Conservation (phyloP, 2,888 invertebrate species). For the Caenorhabditis becei region DNA sequence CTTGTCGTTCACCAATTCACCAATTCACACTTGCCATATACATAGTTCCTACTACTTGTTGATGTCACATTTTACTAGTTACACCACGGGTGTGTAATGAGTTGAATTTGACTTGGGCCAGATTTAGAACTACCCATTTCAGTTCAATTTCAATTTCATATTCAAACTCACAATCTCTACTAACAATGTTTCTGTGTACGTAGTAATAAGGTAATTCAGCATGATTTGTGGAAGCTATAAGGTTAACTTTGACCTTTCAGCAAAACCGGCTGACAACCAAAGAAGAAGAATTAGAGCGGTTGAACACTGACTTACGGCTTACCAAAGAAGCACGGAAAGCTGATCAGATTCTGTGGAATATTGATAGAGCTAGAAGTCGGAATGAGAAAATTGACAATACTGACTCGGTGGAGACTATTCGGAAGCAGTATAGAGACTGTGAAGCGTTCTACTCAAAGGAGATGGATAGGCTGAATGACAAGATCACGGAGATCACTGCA, state of each 20-base stretch:
- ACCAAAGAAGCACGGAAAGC: slow-evolving; percentile 78
- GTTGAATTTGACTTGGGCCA: no score
- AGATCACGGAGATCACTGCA: slow-evolving; percentile 73
- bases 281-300: slow-evolving; percentile 88
- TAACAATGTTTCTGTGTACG: slow-evolving; percentile 9
- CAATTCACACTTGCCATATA: slow-evolving; percentile 12
- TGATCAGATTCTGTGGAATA: slow-evolving; percentile 77
- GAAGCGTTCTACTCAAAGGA: slow-evolving; percentile 78
- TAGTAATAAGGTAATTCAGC: slow-evolving; percentile 13
- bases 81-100: background rate
- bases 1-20: slow-evolving; percentile 13
- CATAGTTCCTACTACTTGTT: background rate
- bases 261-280: slow-evolving; percentile 88
- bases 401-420: slow-evolving; percentile 77
- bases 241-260: slow-evolving; percentile 79
- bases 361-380: slow-evolving; percentile 66
- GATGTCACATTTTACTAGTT: no score
- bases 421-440: slow-evolving; percentile 79
- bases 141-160: no score
- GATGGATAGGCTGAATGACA: slow-evolving; percentile 75
- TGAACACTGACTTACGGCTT: slow-evolving; percentile 76
- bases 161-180: slow-evolving; percentile 1
- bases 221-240: background rate
- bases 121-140: no score
- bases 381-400: slow-evolving; percentile 73